These are phyloP conservation scores for Drosophila erecta DNA, from an alignment of 1,140 invertebrate species.

Conservation along the genomic window DNA sequence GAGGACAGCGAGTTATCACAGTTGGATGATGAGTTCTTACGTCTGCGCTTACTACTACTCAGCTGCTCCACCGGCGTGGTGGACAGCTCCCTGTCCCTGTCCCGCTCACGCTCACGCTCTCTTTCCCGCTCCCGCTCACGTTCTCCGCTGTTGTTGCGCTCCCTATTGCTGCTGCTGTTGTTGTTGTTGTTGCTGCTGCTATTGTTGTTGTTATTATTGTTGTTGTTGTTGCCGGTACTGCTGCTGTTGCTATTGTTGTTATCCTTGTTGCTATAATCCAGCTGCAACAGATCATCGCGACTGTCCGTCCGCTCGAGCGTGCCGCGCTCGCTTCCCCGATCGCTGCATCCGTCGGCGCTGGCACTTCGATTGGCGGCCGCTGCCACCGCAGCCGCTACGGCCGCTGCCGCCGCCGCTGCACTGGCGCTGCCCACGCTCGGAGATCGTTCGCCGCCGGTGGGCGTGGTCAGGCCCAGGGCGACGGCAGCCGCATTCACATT, in stretches of 20 bases:
- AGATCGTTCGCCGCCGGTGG: constrained; percentile 79
- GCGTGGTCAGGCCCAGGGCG: constrained; percentile 68
- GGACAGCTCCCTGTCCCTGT: constrained; percentile 77
- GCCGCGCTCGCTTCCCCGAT: constrained; percentile 78
- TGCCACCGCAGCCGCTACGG: constrained; percentile 70
- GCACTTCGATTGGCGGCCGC: constrained; percentile 74
- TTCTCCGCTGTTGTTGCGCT: constrained; percentile 73
- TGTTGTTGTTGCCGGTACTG: constrained; percentile 55
- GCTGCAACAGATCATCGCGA: constrained; percentile 80
- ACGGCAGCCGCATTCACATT: constrained; percentile 76
- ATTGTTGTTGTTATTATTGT: constrained; percentile 42
- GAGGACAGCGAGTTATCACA: constrained; percentile 88
- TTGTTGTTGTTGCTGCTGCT: constrained; percentile 48
- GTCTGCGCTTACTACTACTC: constrained; percentile 88
- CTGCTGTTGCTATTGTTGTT: constrained; percentile 70
- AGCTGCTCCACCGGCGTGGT: constrained; percentile 84
- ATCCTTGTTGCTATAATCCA: constrained; percentile 84
- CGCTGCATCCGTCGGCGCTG: constrained; percentile 73
- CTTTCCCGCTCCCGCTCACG: constrained; percentile 45
- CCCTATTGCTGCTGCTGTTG: constrained; percentile 68
- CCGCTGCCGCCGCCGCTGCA: constrained; percentile 72
- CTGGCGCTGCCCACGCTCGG: constrained; percentile 77
- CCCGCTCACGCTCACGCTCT: constrained; percentile 68
- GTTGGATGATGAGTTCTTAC: constrained; percentile 88
- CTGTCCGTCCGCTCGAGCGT: constrained; percentile 78